Base-by-base conservation (phyloP, 2,113 vertebrate species). In the Tragelaphus imberbis region DNA sequence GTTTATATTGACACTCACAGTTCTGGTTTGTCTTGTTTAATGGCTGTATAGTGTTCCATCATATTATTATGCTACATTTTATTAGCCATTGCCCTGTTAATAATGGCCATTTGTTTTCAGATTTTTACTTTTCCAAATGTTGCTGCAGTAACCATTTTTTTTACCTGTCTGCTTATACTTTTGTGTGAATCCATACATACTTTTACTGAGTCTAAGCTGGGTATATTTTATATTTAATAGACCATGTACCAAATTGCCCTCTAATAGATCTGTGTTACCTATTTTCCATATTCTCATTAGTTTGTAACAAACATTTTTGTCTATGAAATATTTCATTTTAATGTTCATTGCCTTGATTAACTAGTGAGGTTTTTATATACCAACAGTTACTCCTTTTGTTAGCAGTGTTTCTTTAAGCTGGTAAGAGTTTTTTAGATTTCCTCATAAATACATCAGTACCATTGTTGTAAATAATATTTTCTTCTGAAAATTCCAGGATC, bases 261-360 rank as follows among this genome's bases (percentile, higher is more conserved):
- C 49, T 90, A 65, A 91, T 89, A 92, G 61, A 63, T 23, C 30
- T 85, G 7, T 58, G 47, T 91, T 79, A 40, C 13, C 33, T 80
- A 1, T 68, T 94, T 96, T 96, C 33, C 28, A 65, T 84, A 86
- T 86, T 84, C 40, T 92, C 40, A 36, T 82, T 87, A 75, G 49
- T 82, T 93, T 91, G 13, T 68, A 49, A 91, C 23, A 56, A 84
- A 55, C n/a, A 23, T 65, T 84, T 94, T 95, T 53, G 27, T 89
- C 33, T 19, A n/a, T 87, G 80, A 86, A 58, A 33, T 87, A 79
- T 55, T 90, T 95, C 85, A 88, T 93, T 96, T 87, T 90, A 80
- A 71, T 81, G 36, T 91, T 91, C 58, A 44, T 97, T 94, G 33
- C 9, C 21, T 93, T 96, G 84, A 44, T 68, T 94, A 75, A 81